Percentiles rank a stretch among this genome's conserved stretches.
phyloP scores from a whole-genome alignment of 2,888 invertebrate species.

The Congeria kusceri region DNA sequence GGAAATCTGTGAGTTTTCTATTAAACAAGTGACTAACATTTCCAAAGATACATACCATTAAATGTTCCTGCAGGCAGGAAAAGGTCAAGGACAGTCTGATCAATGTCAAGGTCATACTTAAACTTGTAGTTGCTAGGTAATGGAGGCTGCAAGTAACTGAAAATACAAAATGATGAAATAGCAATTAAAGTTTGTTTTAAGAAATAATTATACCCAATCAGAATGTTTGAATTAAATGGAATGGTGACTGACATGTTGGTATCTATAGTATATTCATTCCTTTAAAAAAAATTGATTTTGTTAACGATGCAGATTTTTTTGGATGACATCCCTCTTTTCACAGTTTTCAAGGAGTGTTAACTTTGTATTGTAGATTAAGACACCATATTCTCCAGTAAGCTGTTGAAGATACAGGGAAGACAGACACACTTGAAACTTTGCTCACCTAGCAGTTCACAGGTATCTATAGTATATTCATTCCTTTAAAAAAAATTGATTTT shows the following conservation, averaged over 20 bases:
- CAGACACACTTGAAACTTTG: constrained; percentile 68
- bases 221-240: background rate
- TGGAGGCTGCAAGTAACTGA: constrained; percentile 65
- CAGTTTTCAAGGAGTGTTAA: background rate
- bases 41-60: constrained; percentile 61
- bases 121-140: constrained; percentile 66
- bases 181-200: background rate
- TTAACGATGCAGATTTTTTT: background rate
- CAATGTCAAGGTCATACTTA: constrained; percentile 66
- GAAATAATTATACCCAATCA: no score
- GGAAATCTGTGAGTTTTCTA: no score
- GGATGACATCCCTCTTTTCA: background rate
- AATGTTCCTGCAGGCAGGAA: constrained; percentile 73
- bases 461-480: background rate
- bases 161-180: constrained; percentile 18
- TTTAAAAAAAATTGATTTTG: background rate
- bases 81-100: constrained; percentile 66
- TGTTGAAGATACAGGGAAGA: constrained; percentile 4
- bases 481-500: background rate
- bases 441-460: constrained; percentile 47
- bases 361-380: no score
- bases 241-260: background rate
- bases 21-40: no score
- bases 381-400: no score
- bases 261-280: background rate